Base-by-base conservation (phyloP, 2,888 invertebrate species). In the Erannis defoliaria region DNA sequence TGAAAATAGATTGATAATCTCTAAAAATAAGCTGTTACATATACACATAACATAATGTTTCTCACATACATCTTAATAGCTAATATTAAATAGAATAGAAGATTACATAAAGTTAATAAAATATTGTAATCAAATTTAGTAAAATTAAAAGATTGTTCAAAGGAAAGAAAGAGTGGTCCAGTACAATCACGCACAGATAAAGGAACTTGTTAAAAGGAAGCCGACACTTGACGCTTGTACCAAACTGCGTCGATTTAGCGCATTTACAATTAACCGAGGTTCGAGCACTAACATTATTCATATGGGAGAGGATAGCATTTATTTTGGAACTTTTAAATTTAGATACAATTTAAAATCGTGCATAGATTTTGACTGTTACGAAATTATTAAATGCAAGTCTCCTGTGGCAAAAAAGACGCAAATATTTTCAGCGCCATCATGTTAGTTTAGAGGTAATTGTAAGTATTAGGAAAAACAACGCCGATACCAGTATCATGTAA, bases 181-280 rank as follows among this genome's bases (percentile, higher is more conserved):
- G 77, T 67, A 56, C 70, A 80, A 85, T 75, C 83, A 86, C 86
- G 85, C 86, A 87, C 85, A 86, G 58, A 67, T 29, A 43, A n/a
- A 51, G 51, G 54, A 37, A 40, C 42, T 63, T 35, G 59, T 46
- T 62, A 12, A 55, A 53, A 53, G 29, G 21, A 16, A 43, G 18
- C 5, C 12, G 5, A 21, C 2, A 5, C 9, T 6, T 29, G 26
- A 9, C 14, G 9, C n/a, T 10, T 29, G 21, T 42, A 12, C 2
- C 38, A 16, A 2, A 38, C 6, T 38, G 18, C 9, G 2, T n/a
- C 2, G 2, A 33, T n/a, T 33, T n/a, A n/a, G 33, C n/a, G n/a
- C 4, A 33, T 33, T 33, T 33, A 5, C 4, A 33, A 33, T 8
- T 5, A 26, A 1, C 26, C 8, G n/a, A n/a, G n/a, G n/a, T n/a